These are phyloP conservation scores for Empidonax alnorum DNA, from an alignment of 2,113 vertebrate species.

Conservation along the genomic window DNA sequence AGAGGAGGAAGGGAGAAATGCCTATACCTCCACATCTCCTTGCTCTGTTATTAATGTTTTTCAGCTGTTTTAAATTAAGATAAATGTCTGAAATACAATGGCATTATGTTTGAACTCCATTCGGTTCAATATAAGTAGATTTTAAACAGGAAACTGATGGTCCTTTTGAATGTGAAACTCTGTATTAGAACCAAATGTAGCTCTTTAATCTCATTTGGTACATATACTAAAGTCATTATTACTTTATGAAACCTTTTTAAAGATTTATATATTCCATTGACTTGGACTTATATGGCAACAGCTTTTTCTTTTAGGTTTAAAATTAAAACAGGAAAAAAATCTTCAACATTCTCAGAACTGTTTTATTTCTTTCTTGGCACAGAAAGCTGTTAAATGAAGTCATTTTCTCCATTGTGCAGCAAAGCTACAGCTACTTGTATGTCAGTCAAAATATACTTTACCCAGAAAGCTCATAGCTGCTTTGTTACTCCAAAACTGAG, in stretches of 20 bases:
- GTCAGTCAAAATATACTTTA: conserved; percentile 60
- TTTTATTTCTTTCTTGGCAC: conserved; percentile 62
- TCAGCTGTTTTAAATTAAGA: conserved; percentile 62
- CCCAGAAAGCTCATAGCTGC: conserved; percentile 30
- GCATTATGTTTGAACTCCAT: conserved; percentile 65
- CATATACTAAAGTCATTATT: conserved; percentile 70
- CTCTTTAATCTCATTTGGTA: conserved; percentile 68
- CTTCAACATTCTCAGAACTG: conserved; percentile 14
- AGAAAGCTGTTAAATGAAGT: conserved; percentile 62
- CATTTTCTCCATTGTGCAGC: conserved; percentile 59
- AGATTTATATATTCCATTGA: conserved; percentile 63
- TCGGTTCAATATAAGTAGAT: conserved; percentile 48
- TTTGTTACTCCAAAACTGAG: conserved; percentile 36
- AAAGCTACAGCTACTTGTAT: conserved; percentile 42
- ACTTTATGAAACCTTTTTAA: conserved; percentile 67
- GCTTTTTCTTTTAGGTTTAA: conserved; percentile 60
- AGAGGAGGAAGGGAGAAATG: neutral
- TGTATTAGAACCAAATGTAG: conserved; percentile 67
- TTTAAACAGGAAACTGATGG: conserved; percentile 58
- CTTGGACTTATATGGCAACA: conserved; percentile 49
- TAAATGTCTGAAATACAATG: conserved; percentile 66
- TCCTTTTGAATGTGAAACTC: conserved; percentile 68
- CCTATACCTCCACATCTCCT: conserved; percentile 8
- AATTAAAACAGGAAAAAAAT: conserved; percentile 49
- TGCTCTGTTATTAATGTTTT: conserved; percentile 53